phyloP scores from a whole-genome alignment of 1,140 invertebrate species.

The Bombyx mori region DNA sequence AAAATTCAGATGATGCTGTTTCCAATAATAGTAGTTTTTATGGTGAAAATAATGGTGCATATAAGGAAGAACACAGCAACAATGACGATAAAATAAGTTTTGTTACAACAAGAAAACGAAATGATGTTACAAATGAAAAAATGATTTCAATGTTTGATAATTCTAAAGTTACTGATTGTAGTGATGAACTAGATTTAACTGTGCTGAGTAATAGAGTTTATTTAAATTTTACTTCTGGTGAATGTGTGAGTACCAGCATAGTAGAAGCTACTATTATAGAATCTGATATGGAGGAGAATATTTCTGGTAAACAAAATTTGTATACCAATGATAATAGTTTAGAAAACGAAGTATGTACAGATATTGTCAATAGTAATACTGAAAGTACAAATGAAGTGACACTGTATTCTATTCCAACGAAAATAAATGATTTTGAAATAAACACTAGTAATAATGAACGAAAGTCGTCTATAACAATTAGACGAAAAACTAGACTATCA shows the following conservation, averaged over 20 bases:
- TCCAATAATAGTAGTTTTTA: slow-evolving; percentile 12
- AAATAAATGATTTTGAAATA: background rate
- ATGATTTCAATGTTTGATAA: slow-evolving; percentile 31
- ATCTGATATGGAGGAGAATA: no score
- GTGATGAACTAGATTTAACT: slow-evolving; percentile 34
- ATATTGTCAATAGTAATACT: background rate
- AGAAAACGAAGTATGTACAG: no score
- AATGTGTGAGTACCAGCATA: no score
- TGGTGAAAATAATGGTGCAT: no score
- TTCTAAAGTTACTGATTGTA: slow-evolving; percentile 24
- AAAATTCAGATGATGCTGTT: slow-evolving; percentile 8
- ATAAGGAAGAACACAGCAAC: no score
- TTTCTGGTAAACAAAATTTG: no score
- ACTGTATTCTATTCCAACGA: background rate
- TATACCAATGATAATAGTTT: no score
- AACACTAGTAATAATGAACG: background rate
- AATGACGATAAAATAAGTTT: slow-evolving; percentile 21
- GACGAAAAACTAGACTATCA: no score
- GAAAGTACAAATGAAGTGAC: slow-evolving; percentile 1
- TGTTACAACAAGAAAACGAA: slow-evolving; percentile 51
- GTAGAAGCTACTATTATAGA: no score
- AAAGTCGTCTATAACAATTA: no score
- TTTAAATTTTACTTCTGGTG: no score
- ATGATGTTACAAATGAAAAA: slow-evolving; percentile 35
- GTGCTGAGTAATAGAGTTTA: slow-evolving; percentile 24